These are phyloP conservation scores for Pyrrhura leucotis DNA, from an alignment of 2,797 vertebrate genomes.

Conservation along the genomic window DNA sequence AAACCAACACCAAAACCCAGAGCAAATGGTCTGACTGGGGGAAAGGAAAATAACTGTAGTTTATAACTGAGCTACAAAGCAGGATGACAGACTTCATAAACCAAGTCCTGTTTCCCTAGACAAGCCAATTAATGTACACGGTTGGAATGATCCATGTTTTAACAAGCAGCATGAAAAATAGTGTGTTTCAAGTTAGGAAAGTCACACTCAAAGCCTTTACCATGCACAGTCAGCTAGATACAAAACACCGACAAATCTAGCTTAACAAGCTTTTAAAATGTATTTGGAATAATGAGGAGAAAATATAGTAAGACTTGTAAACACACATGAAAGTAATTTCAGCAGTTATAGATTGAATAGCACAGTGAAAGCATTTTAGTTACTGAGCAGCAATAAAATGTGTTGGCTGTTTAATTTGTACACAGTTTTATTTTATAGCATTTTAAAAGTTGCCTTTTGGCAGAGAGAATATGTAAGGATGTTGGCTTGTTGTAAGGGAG, in stretches of 20 bases:
- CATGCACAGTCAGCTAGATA: constrained; percentile 45
- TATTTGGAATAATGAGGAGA: constrained; percentile 5
- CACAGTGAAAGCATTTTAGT: constrained; percentile 42
- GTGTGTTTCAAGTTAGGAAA: constrained; percentile 27
- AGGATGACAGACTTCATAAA: constrained; percentile 47
- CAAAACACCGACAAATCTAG: constrained; percentile 36
- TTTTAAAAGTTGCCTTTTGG: constrained; percentile 54
- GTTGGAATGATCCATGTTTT: constrained; percentile 51
- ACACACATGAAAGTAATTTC: constrained; percentile 51
- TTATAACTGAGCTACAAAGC: constrained; percentile 53
- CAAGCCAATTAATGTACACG: constrained; percentile 57
- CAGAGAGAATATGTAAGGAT: background rate
- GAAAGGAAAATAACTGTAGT: constrained; percentile 27
- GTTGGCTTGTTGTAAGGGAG: background rate
- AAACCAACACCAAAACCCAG: background rate
- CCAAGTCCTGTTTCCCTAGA: constrained; percentile 29
- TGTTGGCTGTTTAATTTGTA: constrained; percentile 37
- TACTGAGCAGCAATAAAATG: constrained; percentile 32
- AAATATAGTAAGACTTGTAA: constrained; percentile 43
- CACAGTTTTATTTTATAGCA: constrained; percentile 6
- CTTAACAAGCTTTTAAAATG: constrained; percentile 53
- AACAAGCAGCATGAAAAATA: constrained; percentile 42
- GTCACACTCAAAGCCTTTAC: constrained; percentile 11
- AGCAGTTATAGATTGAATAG: constrained; percentile 26
- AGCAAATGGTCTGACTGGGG: background rate